phyloP scores from a whole-genome alignment of 2,888 invertebrate genomes.

The Automeris io region DNA sequence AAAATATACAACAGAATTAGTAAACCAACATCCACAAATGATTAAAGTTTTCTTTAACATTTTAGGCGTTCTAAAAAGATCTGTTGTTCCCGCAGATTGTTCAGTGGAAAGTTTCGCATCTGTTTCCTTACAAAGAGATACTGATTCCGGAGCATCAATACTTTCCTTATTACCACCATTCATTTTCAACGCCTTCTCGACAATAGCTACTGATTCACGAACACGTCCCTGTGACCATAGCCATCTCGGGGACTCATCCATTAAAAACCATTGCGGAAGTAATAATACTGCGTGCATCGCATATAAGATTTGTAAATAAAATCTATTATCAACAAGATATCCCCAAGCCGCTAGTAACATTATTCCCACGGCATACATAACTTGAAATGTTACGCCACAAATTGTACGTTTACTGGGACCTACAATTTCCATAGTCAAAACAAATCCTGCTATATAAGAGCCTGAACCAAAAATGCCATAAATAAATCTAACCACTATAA shows the following conservation, averaged over 20 bases:
- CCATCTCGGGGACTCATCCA: constrained; percentile 94
- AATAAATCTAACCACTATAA: constrained; percentile 81
- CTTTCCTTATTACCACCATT: constrained; percentile 80
- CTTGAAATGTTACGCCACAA: constrained; percentile 88
- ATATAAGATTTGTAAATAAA: constrained; percentile 85
- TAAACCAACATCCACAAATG: constrained; percentile 90
- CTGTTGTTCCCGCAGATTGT: constrained; percentile 78
- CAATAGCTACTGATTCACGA: constrained; percentile 84
- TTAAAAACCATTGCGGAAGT: constrained; percentile 87
- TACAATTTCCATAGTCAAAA: constrained; percentile 88
- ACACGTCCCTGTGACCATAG: constrained; percentile 89
- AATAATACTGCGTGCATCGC: constrained; percentile 84
- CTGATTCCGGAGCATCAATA: constrained; percentile 79
- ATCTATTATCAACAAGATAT: constrained; percentile 83
- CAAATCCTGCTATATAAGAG: constrained; percentile 82
- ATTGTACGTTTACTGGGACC: constrained; percentile 87
- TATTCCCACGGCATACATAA: constrained; percentile 87
- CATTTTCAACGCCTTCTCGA: constrained; percentile 83
- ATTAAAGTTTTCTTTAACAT: constrained; percentile 86
- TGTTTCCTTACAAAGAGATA: constrained; percentile 78
- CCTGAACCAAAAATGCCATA: constrained; percentile 91
- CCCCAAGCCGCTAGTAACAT: constrained; percentile 91
- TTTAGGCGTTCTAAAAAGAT: constrained; percentile 87
- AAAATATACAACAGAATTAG: constrained; percentile 90
- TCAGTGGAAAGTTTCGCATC: constrained; percentile 63